Percentiles rank a stretch among this genome's conserved stretches.
These are phyloP conservation scores for Yponomeuta sedellus DNA, from an alignment of 2,888 invertebrate genomes.

Conservation along the genomic window DNA sequence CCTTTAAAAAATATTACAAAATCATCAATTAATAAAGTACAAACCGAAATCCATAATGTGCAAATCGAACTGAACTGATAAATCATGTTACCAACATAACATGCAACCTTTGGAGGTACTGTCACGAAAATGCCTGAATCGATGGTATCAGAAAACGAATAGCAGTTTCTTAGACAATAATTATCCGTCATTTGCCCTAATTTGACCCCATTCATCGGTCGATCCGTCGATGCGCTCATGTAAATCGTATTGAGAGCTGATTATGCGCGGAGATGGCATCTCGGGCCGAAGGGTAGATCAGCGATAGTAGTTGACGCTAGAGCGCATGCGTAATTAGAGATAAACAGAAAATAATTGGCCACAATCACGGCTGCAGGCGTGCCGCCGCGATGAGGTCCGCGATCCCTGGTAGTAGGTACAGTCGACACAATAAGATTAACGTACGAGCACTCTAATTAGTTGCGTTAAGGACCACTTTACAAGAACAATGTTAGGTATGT, in stretches of 20 bases:
- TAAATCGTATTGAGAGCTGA: conserved; percentile 64
- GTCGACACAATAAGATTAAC: too few relatives aligned
- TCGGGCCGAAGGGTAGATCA: conserved; percentile 71
- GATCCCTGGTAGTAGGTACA: conserved; percentile 17
- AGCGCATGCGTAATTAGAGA: conserved; percentile 75
- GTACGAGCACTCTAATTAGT: too few relatives aligned
- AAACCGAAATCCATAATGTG: too few relatives aligned
- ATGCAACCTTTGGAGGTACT: not conserved
- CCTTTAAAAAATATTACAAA: too few relatives aligned
- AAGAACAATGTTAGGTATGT: too few relatives aligned
- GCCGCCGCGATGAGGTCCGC: conserved; percentile 38
- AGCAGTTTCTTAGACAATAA: not conserved
- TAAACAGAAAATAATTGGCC: conserved; percentile 76
- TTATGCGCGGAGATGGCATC: conserved; percentile 67
- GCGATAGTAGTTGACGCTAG: conserved; percentile 65
- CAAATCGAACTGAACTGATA: not conserved
- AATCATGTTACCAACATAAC: not conserved
- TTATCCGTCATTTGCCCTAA: conserved; percentile 21
- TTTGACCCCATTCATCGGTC: conserved; percentile 41
- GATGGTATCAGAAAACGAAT: not conserved
- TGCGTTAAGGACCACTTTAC: too few relatives aligned
- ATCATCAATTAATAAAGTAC: too few relatives aligned
- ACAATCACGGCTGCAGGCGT: conserved; percentile 64
- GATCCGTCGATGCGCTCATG: conserved; percentile 35
- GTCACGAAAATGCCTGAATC: not conserved